A percentile compares a stretch with the other conserved stretches of the same genome.
These are phyloP conservation scores for Phycodurus eques DNA, from an alignment of 2,113 vertebrate genomes.

Conservation along the genomic window DNA sequence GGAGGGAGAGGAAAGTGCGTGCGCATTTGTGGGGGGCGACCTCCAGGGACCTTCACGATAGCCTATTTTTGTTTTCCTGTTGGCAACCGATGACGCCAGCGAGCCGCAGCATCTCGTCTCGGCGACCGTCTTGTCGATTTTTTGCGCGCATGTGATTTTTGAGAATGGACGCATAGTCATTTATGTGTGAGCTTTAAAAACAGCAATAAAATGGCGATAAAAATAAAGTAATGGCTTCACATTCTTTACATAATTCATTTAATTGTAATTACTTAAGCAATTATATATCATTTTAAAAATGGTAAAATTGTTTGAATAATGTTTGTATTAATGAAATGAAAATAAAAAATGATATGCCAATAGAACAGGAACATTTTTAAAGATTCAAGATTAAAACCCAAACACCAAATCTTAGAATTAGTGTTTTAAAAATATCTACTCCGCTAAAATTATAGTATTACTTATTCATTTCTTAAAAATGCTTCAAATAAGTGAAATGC, in stretches of 20 bases:
- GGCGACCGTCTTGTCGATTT: neutral
- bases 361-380: neutral
- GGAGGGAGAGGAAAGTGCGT: neutral
- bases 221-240: too few relatives aligned
- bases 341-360: neutral
- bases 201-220: neutral
- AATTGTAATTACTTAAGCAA: too few relatives aligned
- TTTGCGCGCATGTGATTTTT: neutral
- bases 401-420: too few relatives aligned
- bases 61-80: conserved; percentile 1
- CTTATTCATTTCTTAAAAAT: too few relatives aligned
- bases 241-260: too few relatives aligned
- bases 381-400: neutral
- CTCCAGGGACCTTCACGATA: neutral
- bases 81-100: neutral
- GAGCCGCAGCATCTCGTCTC: neutral
- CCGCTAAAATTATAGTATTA: too few relatives aligned
- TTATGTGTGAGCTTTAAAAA: neutral
- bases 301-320: too few relatives aligned
- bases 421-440: too few relatives aligned
- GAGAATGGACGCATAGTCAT: neutral
- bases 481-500: too few relatives aligned
- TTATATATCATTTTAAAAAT: too few relatives aligned
- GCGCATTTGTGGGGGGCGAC: neutral
- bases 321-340: neutral